phyloP scores from a whole-genome alignment of 2,888 invertebrate species.

The Frankliniella intonsa region DNA sequence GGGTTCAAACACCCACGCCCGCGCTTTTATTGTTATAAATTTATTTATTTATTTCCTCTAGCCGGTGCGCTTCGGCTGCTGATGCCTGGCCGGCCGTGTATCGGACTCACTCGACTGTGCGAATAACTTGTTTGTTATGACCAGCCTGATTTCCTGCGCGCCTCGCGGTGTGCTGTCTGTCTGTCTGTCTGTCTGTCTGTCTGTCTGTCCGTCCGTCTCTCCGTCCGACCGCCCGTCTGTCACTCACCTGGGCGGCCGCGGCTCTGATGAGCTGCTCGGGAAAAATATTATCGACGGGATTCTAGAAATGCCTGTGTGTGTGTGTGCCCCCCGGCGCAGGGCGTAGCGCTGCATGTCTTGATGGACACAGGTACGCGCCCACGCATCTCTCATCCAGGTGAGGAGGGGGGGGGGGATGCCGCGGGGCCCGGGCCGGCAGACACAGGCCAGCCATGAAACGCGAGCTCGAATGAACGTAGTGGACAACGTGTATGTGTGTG shows the following conservation, averaged over 20 bases:
- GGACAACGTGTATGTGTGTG: not conserved
- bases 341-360: not conserved
- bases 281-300: slow-evolving; percentile 13
- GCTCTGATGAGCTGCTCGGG: slow-evolving; percentile 5
- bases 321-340: not conserved
- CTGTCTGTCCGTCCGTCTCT: not conserved
- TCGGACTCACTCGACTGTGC: not conserved
- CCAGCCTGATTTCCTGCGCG: not conserved
- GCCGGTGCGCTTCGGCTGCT: not conserved
- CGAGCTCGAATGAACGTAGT: not conserved
- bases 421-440: not conserved
- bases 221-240: not conserved
- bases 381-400: not conserved
- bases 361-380: not conserved
- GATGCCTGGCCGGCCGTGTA: not conserved
- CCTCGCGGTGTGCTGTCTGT: not conserved
- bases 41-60: not conserved
- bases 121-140: not conserved
- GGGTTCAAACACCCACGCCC: too few relatives aligned
- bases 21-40: too few relatives aligned
- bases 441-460: not conserved
- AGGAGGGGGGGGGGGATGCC: not conserved
- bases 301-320: slow-evolving; percentile 12
- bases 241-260: not conserved
- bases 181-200: not conserved